Conservation (phyloP, 2,888 invertebrate species). For the Gastracanthus pulcherrimus region DNA sequence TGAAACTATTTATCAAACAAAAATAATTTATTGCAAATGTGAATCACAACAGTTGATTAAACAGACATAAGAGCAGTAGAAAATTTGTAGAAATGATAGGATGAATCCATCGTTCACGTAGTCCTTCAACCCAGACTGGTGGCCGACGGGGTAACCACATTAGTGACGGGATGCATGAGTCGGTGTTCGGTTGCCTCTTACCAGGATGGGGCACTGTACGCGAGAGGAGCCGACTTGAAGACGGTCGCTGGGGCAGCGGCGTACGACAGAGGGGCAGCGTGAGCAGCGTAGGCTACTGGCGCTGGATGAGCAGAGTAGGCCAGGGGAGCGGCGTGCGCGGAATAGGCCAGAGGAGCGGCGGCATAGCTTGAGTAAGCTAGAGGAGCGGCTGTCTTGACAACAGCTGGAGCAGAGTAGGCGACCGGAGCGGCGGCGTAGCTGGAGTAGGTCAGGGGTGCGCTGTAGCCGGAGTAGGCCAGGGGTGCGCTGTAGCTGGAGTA, state of each 20-base stretch:
- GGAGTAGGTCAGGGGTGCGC: neutral
- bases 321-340: neutral
- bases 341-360: neutral
- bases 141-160: no score
- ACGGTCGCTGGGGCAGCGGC: no score
- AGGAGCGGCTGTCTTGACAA: neutral
- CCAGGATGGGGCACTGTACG: constrained; percentile 10
- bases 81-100: neutral
- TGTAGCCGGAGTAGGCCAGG: neutral
- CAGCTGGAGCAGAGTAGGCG: neutral
- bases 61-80: neutral
- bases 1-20: neutral
- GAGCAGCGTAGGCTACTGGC: neutral
- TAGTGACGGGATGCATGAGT: no score
- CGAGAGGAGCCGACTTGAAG: no score
- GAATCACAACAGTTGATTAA: neutral
- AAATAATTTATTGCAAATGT: neutral
- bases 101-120: no score
- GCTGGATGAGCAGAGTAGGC: constrained; percentile 20
- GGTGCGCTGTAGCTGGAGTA: neutral
- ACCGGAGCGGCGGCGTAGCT: neutral
- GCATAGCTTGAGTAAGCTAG: neutral
- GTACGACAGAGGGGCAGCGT: neutral
- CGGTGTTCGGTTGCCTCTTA: neutral
- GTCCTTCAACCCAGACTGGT: no score